Base-by-base conservation (phyloP, 2,113 vertebrate species). In the Tetrao urogallus region DNA sequence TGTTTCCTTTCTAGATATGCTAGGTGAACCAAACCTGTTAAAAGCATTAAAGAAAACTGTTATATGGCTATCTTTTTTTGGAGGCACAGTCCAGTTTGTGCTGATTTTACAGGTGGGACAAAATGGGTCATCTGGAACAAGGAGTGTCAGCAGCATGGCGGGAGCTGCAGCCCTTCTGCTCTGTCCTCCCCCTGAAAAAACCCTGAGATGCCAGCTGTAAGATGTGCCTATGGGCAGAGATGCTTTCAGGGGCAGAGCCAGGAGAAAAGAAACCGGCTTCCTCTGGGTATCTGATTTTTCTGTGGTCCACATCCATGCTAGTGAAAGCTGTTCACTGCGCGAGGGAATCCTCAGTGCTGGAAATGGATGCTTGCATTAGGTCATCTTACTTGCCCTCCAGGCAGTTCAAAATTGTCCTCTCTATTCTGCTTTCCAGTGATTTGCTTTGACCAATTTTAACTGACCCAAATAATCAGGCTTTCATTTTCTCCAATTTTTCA, bases 381-480 rank as follows among this genome's bases (percentile, higher is more conserved):
- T 60, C 75, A 45, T 54, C 61, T 83, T 34, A 65, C 86, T 74
- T 83, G 8, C 65, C 86, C 80, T 91, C 54, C n/a, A 81, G 85
- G 24, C 30, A 65, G 52, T 69, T 72, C 47, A 83, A 22, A 91
- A 88, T 78, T 42, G 42, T 69, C 66, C 56, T 89, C 85, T 71
- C 2, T 79, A 52, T 80, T 94, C 72, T 85, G 52, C 72, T 83
- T 90, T 72, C 69, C 79, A 36, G 52, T 65, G 28, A 81, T 74
- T 90, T 90, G 42, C 60, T 91, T 93, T 91, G 87, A 75, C 69
- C 83, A 54, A 40, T 93, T 94, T 88, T 69, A 85, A 78, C 70
- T 94, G 79, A 96, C 88, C 79, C 69, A 88, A 86, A 88, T 82
- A 93, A 80, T 40, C 64, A 83, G 13, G 32, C 52, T 88, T 89